Base-by-base conservation (phyloP, 2,113 vertebrate genomes). In the Lepidothrix coronata region DNA sequence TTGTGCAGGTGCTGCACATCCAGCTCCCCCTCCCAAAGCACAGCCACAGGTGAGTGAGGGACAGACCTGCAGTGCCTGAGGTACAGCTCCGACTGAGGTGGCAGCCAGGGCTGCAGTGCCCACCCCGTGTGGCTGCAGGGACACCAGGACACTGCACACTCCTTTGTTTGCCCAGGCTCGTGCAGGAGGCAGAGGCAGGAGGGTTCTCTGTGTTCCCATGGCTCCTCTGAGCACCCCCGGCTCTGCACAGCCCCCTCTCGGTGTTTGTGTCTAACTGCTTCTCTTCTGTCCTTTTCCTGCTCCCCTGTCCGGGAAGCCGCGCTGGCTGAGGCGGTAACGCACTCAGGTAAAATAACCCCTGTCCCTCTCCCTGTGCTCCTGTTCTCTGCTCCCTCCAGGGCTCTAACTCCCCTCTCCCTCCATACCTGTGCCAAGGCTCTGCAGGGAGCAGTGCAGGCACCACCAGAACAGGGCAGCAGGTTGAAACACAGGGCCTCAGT, bases 271-370 rank as follows among this genome's bases (percentile, higher is more conserved):
- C 78, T 3, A 48, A n/a, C 39, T 75, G 95, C 95, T 72, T 97
- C 86, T 97, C 97, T 96, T 97, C 96, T 98, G 95, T 97, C 98
- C 95, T 96, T 68, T 97, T 96, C 92, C 96, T 97, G 98, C 97
- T 97, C 63, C 95, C 96, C 95, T 96, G 23, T 65, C 93, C 59
- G 94, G 97, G 97, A 97, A 97, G 97, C 95, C 90, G 68, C 33
- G 63, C 91, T 82, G 96, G 78, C 94, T 96, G 93, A 94, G 97
- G 97, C 82, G 87, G 48, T 91, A 12, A 75, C 89, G 25, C 65
- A n/a, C 37, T 8, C 41, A 81, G 78, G 28, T 70, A 94, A 96
- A 96, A 93, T 91, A 90, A 86, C 67, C 63, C 91, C 87, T 68
- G 31, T 65, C 85, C 57, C 81, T 92, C 68, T 89, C 89, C 44